A percentile compares a stretch with the other conserved stretches of the same genome.
Conservation (phyloP, 1,140 invertebrate genomes). For the Maconellicoccus hirsutus region DNA sequence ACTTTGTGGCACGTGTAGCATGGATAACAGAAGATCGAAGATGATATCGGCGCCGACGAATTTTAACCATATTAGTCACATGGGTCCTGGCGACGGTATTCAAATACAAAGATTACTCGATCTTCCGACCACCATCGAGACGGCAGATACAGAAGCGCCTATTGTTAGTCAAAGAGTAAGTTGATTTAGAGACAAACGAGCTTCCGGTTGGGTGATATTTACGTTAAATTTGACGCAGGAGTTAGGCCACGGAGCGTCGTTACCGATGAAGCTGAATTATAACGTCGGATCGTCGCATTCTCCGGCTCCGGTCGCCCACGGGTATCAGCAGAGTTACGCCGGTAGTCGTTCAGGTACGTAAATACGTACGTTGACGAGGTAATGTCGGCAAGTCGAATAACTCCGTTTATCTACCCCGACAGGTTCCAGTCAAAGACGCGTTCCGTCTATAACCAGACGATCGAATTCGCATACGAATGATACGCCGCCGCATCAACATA, state of each 20-base stretch:
- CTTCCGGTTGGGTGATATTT: background rate
- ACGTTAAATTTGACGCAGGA: background rate
- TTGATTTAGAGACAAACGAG: background rate
- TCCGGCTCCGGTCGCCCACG: background rate
- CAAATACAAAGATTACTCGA: slow-evolving; percentile 86
- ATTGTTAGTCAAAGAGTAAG: background rate
- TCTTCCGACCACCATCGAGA: slow-evolving; percentile 74
- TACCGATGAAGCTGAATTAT: slow-evolving; percentile 16
- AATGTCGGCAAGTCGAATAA: no score
- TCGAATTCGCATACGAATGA: background rate
- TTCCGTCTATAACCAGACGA: background rate
- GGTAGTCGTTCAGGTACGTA: background rate
- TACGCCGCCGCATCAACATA: background rate
- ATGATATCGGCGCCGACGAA: slow-evolving; percentile 96
- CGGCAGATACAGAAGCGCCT: slow-evolving; percentile 41
- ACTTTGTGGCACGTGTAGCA: slow-evolving; percentile 32
- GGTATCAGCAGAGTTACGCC: background rate
- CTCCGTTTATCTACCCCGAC: no score
- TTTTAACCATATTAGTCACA: slow-evolving; percentile 96
- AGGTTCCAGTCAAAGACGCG: slow-evolving; percentile 15
- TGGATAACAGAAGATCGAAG: slow-evolving; percentile 77
- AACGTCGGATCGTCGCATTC: background rate
- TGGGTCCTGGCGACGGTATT: slow-evolving; percentile 93
- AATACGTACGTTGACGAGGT: no score
- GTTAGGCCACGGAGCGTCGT: background rate